Conservation (phyloP, 2,888 invertebrate species). For the Nysson spinosus region DNA sequence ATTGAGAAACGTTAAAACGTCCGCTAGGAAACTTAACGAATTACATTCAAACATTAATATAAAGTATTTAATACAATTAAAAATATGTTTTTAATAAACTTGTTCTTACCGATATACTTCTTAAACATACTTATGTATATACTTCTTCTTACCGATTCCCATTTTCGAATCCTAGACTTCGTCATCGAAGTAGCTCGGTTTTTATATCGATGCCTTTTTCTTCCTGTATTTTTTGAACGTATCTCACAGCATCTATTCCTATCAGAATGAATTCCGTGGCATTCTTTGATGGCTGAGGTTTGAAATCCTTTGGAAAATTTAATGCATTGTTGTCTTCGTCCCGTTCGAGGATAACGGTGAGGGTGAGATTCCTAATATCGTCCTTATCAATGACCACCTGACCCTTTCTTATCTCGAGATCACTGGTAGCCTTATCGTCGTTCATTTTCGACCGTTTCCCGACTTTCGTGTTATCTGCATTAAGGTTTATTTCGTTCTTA, state of each 20-base stretch:
- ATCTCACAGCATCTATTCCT: slow-evolving; percentile 63
- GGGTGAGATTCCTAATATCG: slow-evolving; percentile 58
- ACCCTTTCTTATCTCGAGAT: slow-evolving; percentile 37
- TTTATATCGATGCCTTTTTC: slow-evolving; percentile 29
- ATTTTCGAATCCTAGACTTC: slow-evolving; percentile 4
- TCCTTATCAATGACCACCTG: slow-evolving; percentile 55
- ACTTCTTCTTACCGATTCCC: too few species aligned
- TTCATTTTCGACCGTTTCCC: background rate
- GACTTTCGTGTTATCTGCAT: too few species aligned
- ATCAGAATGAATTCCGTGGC: slow-evolving; percentile 51
- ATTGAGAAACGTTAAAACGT: too few species aligned
- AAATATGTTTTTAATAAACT: too few species aligned
- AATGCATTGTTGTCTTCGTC: slow-evolving; percentile 47
- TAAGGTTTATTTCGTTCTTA: too few species aligned
- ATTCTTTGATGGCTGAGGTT: slow-evolving; percentile 54
- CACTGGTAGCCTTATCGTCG: background rate
- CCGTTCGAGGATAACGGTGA: slow-evolving; percentile 58
- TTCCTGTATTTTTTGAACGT: slow-evolving; percentile 57
- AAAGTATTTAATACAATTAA: too few species aligned
- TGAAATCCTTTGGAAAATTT: slow-evolving; percentile 62
- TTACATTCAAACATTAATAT: too few species aligned
- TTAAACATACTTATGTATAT: too few species aligned
- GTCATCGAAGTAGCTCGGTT: slow-evolving; percentile 15
- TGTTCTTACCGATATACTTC: too few species aligned
- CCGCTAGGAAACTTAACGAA: too few species aligned